Base-by-base conservation (phyloP, 2,888 invertebrate genomes). In the Eurytoma adleriae region DNA sequence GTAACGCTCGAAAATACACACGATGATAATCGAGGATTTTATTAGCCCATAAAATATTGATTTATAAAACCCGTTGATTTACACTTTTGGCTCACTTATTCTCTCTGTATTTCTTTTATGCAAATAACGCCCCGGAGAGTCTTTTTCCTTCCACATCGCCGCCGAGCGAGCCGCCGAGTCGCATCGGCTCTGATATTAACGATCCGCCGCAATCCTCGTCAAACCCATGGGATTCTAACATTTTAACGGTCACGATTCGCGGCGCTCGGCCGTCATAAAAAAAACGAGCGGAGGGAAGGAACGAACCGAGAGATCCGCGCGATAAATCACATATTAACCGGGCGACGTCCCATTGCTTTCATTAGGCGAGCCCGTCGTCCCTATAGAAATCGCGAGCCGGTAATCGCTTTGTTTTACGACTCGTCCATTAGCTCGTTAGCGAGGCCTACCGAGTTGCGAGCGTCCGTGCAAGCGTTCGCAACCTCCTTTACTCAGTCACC, bases 51-150 rank as follows among this genome's bases (percentile, higher is more conserved):
- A 75, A 75, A 75, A 50, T 59, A 67, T 67, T 75, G 75, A 75
- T 75, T 75, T 75, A 75, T 75, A 75, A 75, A 75, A 75, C n/a
- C 75, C 50, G 16, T 57, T 75, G 75, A 75, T 75, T 75, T 75
- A 75, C 75, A 75, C 67, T 68, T 68, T 67, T 64, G 50, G 75
- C 67, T 57, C 50, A 57, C 57, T 50, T 24, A 24, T 14, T 13
- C 14, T 13, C 20, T 14, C 2, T 54, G 14, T 57, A 57, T 56
- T 57, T 74, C 48, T 20, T 64, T 66, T 66, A 66, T 67, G 74
- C 74, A 74, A 74, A 74, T 66, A 40, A 40, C 40, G 40, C 40
- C 40, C 40, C 40, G 40, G 40, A 40, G 40, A 40, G 20, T 30
- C 18, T 27, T 24, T 30, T 27, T 48, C 14, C 48, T 59, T 66